phyloP scores from a whole-genome alignment of 2,888 invertebrate species.

The Trisateles emortualis region DNA sequence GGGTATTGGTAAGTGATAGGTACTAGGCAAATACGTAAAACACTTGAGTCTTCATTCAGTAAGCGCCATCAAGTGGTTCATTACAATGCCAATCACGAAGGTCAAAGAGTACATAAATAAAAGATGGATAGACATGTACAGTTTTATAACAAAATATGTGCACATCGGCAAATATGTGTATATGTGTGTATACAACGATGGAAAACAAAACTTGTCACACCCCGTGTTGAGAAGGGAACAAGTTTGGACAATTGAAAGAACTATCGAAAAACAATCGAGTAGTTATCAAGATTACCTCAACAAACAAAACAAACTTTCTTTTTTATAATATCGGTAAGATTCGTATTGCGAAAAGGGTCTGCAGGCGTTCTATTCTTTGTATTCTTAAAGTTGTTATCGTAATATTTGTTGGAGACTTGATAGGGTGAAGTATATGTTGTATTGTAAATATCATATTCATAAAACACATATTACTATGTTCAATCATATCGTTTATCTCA shows the following conservation, averaged over 20 bases:
- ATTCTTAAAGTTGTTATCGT: not conserved
- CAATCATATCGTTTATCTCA: no score
- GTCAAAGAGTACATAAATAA: no score
- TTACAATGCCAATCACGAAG: no score
- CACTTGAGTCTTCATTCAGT: no score
- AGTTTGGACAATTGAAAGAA: slow-evolving; percentile 41
- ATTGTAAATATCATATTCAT: slow-evolving; percentile 5
- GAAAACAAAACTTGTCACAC: slow-evolving; percentile 35
- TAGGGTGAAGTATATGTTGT: not conserved
- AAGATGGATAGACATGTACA: no score
- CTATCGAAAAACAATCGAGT: slow-evolving; percentile 43
- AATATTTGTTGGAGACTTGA: not conserved
- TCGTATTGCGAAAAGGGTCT: slow-evolving; percentile 22
- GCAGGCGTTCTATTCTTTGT: slow-evolving; percentile 3
- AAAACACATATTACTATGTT: no score
- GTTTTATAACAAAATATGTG: not conserved
- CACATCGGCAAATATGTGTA: no score
- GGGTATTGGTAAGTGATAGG: no score
- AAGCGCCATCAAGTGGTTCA: no score
- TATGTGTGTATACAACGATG: slow-evolving; percentile 18
- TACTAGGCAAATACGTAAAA: no score
- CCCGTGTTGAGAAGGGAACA: slow-evolving; percentile 30
- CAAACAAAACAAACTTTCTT: slow-evolving; percentile 41
- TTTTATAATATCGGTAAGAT: slow-evolving; percentile 37
- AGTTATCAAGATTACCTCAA: slow-evolving; percentile 44